Base-by-base conservation (phyloP, 2,888 invertebrate genomes). In the Mylabris sibirica region DNA sequence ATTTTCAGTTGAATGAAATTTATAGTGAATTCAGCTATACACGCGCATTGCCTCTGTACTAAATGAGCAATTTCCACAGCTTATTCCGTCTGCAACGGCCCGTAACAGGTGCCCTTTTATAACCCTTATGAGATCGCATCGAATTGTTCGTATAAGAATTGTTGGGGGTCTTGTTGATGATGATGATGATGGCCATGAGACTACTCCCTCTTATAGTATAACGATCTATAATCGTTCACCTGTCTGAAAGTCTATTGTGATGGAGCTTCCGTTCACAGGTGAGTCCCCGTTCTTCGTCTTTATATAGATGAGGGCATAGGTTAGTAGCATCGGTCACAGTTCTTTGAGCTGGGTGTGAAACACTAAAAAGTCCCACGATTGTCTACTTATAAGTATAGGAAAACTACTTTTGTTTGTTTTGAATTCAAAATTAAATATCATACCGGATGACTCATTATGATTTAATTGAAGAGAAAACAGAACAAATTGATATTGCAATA, bases 211-310 rank as follows among this genome's bases (percentile, higher is more conserved):
- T 44, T 24, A 6, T 38, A 41, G 24, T 53, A 53, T 53, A 68
- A 65, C 73, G 65, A 74, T 73, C 72, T 72, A 75, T 75, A 80
- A 79, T 78, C 78, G 77, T 79, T 81, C 80, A 80, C 80, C 80
- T 81, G 81, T 80, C 79, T 79, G 72, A 75, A 49, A 12, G 74
- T 72, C 75, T 78, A 78, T 75, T 74, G 74, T 74, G 72, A 68
- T 74, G 72, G 74, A 76, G 80, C 80, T 81, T 81, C 81, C 81
- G 81, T 81, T 81, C 81, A 79, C 81, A 81, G 78, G 80, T 77
- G 71, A 74, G 63, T n/a, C 66, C 68, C 71, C 73, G 59, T 61
- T 14, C 60, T 65, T 64, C 74, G 70, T 69, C 65, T 62, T 62
- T 53, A 22, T 59, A 41, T 22, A 35, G 26, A 49, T 26, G 68